Evolutionary conservation across 2,888 invertebrate species (phyloP), one percentile per base, ranked within the genome.

Genomic region (Cerastis rubricosa): DNA sequence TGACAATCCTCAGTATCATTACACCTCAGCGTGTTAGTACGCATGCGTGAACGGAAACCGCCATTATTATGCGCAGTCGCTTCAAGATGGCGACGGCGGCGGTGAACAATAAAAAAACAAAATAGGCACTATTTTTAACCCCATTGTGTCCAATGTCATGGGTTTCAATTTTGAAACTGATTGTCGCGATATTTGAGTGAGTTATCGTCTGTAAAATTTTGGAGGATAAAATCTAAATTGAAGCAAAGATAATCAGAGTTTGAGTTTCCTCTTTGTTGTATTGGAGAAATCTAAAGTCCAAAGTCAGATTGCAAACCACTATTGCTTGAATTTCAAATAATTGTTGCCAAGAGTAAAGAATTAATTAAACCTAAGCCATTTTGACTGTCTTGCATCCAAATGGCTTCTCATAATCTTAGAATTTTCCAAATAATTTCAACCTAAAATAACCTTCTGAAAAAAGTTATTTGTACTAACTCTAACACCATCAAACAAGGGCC

Each of bases 51-150:
- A 84, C 87, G 87, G 87, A 88, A 83, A 71, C 81, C 66, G 69
- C 81, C 84, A 87, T 88, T 88, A 88, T 88, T 87, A 82, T 71
- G 76, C 71, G 70, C 71, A 78, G 76, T 51, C 83, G 84, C 57
- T 71, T 17, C 84, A 85, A 84, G 49, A 85, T 81, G 87, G 87
- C 65, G 71, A 66, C 65, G 70, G 45, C 69, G 35, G 54, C n/a
- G 54, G 68, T 78, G 75, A 70, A 74, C 71, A 78, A 88, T 79
- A 85, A 80, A 81, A 81, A 76, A 71, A 72, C 64, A 78, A 87
- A 76, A 75, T 63, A 75, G 74, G 64, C 57, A 68, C 76, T 82
- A 79, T 79, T 76, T 80, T 75, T 69, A 77, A 76, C 65, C 71
- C 73, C 65, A 86, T 87, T 88, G 88, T 87, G 22, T 73, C 45